These are phyloP conservation scores for Ridgeia piscesae DNA, from an alignment of 1,140 invertebrate genomes.

Conservation along the genomic window DNA sequence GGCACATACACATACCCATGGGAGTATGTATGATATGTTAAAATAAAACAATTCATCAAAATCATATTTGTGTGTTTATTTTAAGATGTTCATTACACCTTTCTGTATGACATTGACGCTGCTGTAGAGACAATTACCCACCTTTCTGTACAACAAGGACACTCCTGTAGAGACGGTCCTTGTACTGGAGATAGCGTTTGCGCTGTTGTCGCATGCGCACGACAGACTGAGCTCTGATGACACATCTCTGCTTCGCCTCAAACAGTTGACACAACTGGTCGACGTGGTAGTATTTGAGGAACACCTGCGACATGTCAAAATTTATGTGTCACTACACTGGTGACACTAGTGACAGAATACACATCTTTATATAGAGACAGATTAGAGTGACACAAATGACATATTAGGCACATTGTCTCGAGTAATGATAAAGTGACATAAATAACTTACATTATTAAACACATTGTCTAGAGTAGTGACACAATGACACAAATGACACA, in stretches of 20 bases:
- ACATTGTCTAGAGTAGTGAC: background rate
- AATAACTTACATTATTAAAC: too few relatives aligned
- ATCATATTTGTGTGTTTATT: too few relatives aligned
- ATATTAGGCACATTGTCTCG: background rate
- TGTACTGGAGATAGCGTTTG: conserved; percentile 45
- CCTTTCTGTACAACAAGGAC: conserved; percentile 47
- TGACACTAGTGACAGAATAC: background rate
- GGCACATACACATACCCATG: too few relatives aligned
- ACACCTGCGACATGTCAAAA: conserved; percentile 62
- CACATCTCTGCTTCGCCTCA: conserved; percentile 71
- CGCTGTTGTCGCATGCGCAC: conserved; percentile 73
- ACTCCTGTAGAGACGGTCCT: conserved; percentile 62
- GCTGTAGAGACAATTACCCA: too few relatives aligned
- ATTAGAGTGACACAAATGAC: background rate
- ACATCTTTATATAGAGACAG: background rate
- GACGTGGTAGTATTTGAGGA: conserved; percentile 83
- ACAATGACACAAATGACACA: background rate
- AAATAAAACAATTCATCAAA: too few relatives aligned
- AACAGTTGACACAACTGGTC: conserved; percentile 78
- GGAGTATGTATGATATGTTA: too few relatives aligned
- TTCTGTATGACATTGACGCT: too few relatives aligned
- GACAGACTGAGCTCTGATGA: conserved; percentile 72
- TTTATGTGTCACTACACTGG: too few relatives aligned
- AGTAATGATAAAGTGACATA: too few relatives aligned
- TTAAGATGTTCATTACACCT: too few relatives aligned